Conservation (phyloP, 2,113 vertebrate species). For the Felis chaus region DNA sequence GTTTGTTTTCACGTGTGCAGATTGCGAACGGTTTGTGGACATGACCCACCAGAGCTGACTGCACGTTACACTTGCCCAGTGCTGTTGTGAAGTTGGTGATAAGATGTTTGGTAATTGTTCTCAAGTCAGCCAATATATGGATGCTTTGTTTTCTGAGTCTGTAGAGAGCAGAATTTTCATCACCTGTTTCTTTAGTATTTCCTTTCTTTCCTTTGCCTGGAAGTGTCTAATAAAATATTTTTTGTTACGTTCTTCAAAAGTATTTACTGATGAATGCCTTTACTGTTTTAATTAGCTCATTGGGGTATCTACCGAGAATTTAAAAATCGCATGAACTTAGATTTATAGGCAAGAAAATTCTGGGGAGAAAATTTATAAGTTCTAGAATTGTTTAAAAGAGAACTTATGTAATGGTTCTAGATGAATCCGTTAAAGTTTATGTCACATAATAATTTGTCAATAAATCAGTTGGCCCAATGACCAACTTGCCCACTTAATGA, state of each 20-base stretch:
- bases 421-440: constrained; percentile 29
- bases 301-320: background rate
- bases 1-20: background rate
- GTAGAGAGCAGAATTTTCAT: constrained; percentile 33
- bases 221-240: constrained; percentile 17
- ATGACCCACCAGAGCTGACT: background rate
- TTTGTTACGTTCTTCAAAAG: background rate
- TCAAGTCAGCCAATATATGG: background rate
- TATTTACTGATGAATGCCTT: constrained; percentile 20
- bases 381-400: constrained; percentile 53
- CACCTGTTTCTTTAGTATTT: constrained; percentile 25
- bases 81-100: background rate
- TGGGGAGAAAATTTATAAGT: background rate
- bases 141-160: constrained; percentile 43
- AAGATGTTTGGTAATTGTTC: constrained; percentile 18
- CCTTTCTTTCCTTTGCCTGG: constrained; percentile 18
- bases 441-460: constrained; percentile 25
- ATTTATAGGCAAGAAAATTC: background rate
- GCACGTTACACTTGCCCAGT: background rate
- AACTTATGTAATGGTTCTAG: background rate
- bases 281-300: background rate
- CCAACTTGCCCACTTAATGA: constrained; percentile 27
- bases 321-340: background rate
- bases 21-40: background rate
- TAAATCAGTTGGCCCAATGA: background rate